Conservation (phyloP, 2,888 invertebrate genomes). For the Stenodema calcarata region DNA sequence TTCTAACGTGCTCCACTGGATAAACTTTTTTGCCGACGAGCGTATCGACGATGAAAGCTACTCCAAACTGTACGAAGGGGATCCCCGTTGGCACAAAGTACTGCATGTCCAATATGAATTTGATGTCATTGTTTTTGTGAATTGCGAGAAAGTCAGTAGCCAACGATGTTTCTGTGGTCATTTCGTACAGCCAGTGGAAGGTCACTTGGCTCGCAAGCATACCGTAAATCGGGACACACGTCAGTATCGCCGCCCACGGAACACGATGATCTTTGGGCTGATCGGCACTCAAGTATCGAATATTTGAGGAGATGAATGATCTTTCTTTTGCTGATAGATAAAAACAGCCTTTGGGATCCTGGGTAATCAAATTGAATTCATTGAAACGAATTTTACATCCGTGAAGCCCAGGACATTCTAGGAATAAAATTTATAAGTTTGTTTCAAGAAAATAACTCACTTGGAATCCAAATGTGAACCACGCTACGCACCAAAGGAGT, state of each 20-base stretch:
- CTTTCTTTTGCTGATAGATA: conserved; percentile 14
- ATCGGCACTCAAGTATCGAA: neutral
- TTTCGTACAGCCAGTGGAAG: conserved; percentile 12
- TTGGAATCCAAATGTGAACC: conserved; percentile 48
- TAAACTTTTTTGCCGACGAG: neutral
- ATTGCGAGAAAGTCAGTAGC: neutral
- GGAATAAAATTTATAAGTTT: too few relatives aligned
- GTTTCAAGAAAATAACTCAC: neutral
- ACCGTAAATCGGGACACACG: neutral
- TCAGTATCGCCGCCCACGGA: conserved; percentile 27
- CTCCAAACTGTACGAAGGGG: neutral
- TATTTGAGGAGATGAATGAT: neutral
- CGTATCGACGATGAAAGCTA: conserved; percentile 12
- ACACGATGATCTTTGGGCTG: neutral
- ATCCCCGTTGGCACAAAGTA: conserved; percentile 4
- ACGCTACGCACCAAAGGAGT: conserved; percentile 42
- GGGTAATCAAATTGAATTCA: neutral
- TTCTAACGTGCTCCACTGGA: neutral
- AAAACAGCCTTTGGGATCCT: conserved; percentile 40
- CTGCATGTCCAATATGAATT: neutral
- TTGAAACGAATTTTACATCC: neutral
- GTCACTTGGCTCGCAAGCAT: neutral
- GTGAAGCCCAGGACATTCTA: too few relatives aligned
- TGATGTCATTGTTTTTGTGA: neutral
- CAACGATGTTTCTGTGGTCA: neutral